Percentiles rank a stretch among this genome's conserved stretches.
These are phyloP conservation scores for Syngnathus acus DNA, from an alignment of 2,797 vertebrate genomes.

Conservation along the genomic window DNA sequence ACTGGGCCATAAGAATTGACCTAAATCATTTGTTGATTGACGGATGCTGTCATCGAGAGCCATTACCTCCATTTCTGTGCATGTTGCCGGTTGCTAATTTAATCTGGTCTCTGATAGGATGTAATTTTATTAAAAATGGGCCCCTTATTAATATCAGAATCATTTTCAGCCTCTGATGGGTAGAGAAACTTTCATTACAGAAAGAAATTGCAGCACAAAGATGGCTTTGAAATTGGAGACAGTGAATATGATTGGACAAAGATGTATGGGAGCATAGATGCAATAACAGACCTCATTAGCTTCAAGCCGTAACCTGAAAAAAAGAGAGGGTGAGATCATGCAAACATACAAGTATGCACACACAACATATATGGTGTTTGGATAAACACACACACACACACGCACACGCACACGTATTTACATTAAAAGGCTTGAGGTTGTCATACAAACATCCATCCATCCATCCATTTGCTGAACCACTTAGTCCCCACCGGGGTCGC, in stretches of 20 bases:
- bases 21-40: constrained; percentile 59
- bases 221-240: constrained; percentile 37
- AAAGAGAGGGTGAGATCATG: constrained; percentile 1
- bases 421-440: too few relatives aligned
- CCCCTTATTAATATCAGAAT: constrained; percentile 70
- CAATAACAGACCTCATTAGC: constrained; percentile 45
- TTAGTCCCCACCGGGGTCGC: too few relatives aligned
- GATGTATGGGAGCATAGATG: constrained; percentile 49
- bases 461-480: too few relatives aligned
- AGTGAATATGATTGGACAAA: constrained; percentile 44
- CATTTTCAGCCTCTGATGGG: constrained; percentile 67
- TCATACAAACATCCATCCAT: too few relatives aligned
- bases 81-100: constrained; percentile 69
- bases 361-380: not conserved
- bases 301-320: constrained; percentile 27
- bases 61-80: constrained; percentile 63
- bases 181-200: constrained; percentile 69
- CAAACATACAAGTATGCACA: constrained; percentile 8
- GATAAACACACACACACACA: not conserved
- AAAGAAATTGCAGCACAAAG: constrained; percentile 52
- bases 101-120: constrained; percentile 63
- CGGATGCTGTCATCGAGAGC: constrained; percentile 63
- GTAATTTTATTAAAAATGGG: constrained; percentile 70
- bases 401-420: too few relatives aligned
- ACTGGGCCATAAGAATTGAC: constrained; percentile 39